A percentile compares a stretch with the other conserved stretches of the same genome.
Conservation (phyloP, 2,888 invertebrate species). For the Noctua janthina region DNA sequence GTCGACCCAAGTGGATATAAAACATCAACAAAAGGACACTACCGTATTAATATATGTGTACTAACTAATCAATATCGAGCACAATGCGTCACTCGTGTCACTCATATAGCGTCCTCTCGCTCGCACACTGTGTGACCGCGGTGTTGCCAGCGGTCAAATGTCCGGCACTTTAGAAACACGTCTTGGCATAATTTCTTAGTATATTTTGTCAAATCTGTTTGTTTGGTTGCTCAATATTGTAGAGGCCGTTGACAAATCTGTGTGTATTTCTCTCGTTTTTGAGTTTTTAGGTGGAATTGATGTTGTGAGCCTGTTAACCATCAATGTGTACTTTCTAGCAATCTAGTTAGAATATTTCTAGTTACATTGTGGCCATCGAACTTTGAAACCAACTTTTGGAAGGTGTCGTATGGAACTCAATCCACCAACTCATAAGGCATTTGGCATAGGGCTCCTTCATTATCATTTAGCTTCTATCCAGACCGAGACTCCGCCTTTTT, state of each 20-base stretch:
- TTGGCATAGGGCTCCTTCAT: conserved; percentile 27
- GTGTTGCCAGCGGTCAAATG: conserved; percentile 59
- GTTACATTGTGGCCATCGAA: conserved; percentile 11
- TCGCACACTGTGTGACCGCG: conserved; percentile 62
- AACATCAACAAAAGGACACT: conserved; percentile 77
- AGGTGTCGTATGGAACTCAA: conserved; percentile 6
- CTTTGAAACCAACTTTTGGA: neutral
- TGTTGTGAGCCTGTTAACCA: conserved; percentile 1
- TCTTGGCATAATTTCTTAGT: conserved; percentile 47
- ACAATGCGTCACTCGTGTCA: conserved; percentile 71
- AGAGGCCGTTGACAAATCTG: conserved; percentile 58
- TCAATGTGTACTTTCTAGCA: conserved; percentile 11
- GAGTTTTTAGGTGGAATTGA: conserved; percentile 11
- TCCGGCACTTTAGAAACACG: conserved; percentile 67
- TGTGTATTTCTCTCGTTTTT: conserved; percentile 22
- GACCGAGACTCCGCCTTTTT: conserved; percentile 26
- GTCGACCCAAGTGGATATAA: conserved; percentile 69
- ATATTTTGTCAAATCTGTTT: conserved; percentile 32
- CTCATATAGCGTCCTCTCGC: conserved; percentile 77
- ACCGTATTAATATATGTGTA: conserved; percentile 74
- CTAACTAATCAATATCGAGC: conserved; percentile 76
- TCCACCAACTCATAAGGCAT: conserved; percentile 23
- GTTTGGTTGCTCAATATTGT: conserved; percentile 47
- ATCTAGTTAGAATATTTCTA: neutral
- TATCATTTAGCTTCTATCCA: conserved; percentile 13